Percentiles rank a stretch among this genome's conserved stretches.
phyloP scores from a whole-genome alignment of 2,888 invertebrate genomes.

The Nomada flava region DNA sequence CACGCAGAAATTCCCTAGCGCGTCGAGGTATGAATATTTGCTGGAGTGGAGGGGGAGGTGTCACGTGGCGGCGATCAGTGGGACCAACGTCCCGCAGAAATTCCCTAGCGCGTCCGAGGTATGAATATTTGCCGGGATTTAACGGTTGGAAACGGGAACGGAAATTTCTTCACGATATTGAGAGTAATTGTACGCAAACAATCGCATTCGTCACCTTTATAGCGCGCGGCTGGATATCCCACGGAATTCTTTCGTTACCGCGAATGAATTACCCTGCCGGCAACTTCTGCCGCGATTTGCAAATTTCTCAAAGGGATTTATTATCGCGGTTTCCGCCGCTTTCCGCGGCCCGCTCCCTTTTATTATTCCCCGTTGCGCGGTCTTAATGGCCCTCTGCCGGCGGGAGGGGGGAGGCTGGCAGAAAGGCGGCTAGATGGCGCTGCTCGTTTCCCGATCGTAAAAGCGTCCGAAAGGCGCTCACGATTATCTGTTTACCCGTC shows the following conservation, averaged over 20 bases:
- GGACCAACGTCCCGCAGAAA: conserved; percentile 7
- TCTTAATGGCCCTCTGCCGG: conserved; percentile 26
- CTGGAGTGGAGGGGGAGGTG: neutral
- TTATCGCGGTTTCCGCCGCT: conserved; percentile 36
- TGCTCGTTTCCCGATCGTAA: conserved; percentile 38
- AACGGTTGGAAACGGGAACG: neutral
- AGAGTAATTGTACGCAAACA: conserved; percentile 19
- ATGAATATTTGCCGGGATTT: neutral
- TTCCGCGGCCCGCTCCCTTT: conserved; percentile 24
- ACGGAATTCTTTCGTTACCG: conserved; percentile 33
- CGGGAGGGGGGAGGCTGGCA: neutral
- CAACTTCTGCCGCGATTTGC: conserved; percentile 27
- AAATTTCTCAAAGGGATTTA: conserved; percentile 47
- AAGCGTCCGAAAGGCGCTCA: conserved; percentile 21
- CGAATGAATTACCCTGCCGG: conserved; percentile 32
- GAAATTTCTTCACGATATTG: conserved; percentile 6
- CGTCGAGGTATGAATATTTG: neutral
- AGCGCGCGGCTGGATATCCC: neutral
- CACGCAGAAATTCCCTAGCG: neutral
- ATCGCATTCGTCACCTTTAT: conserved; percentile 12
- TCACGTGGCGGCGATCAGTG: neutral
- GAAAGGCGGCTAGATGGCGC: neutral
- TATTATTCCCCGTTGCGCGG: conserved; percentile 35
- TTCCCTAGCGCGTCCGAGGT: neutral
- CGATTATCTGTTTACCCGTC: conserved; percentile 38